A percentile compares a stretch with the other conserved stretches of the same genome.
Conservation (phyloP, 2,888 invertebrate species). For the Lepidonotus clava region DNA sequence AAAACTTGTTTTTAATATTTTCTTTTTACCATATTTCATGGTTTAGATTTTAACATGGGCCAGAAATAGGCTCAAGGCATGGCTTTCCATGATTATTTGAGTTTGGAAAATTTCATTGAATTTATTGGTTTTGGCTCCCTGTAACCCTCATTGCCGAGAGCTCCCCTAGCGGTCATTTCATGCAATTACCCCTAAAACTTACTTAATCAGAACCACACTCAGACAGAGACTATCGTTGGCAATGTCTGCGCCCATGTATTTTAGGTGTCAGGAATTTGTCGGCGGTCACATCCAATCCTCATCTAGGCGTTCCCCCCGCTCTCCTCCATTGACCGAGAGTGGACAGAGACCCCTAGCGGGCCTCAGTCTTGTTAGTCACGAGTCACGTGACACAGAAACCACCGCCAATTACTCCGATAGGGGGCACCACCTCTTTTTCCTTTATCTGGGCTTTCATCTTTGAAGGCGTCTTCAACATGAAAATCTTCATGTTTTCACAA, state of each 20-base stretch:
- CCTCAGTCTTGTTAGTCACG: constrained; percentile 3
- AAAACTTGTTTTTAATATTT: too few species aligned
- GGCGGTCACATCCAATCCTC: background rate
- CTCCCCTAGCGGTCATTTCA: too few species aligned
- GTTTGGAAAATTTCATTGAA: too few species aligned
- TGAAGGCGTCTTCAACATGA: background rate
- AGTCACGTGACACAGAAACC: background rate
- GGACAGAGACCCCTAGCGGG: background rate
- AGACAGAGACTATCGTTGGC: background rate
- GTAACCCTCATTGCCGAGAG: too few species aligned
- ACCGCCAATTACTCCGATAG: background rate
- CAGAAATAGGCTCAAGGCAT: too few species aligned
- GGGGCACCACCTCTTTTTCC: background rate
- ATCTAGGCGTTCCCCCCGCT: background rate
- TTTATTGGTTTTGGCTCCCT: too few species aligned
- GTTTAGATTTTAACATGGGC: too few species aligned
- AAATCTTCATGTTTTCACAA: background rate
- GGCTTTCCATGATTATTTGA: too few species aligned
- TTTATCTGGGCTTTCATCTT: constrained; percentile 38
- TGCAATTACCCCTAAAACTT: too few species aligned
- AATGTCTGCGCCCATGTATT: background rate
- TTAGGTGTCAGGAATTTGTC: constrained; percentile 27
- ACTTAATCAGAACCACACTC: too few species aligned
- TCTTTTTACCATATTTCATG: too few species aligned
- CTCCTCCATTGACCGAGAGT: background rate